Conservation (phyloP, 2,113 vertebrate species). For the Dipodomys ordii region DNA sequence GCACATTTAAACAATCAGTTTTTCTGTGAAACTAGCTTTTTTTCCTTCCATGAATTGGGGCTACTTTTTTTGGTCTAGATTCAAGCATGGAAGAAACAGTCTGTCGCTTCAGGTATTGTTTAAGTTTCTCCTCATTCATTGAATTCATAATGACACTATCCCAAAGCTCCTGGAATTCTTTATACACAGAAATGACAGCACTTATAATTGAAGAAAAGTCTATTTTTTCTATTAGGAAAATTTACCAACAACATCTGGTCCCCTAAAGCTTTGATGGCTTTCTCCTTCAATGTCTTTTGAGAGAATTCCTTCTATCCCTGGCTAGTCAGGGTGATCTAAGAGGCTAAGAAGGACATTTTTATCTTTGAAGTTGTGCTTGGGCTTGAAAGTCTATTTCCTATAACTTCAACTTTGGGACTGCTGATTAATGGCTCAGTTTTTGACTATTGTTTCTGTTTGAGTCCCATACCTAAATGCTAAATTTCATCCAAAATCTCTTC, state of each 20-base stretch:
- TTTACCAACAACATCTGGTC: slow-evolving; percentile 98
- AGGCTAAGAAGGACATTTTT: slow-evolving; percentile 96
- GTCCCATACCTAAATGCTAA: slow-evolving; percentile 97
- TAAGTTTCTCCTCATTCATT: slow-evolving; percentile 98
- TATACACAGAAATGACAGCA: slow-evolving; percentile 97
- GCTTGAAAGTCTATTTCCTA: slow-evolving; percentile 97
- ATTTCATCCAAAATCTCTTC: slow-evolving; percentile 99
- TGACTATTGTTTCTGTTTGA: slow-evolving; percentile 99
- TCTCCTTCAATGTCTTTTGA: slow-evolving; percentile 97
- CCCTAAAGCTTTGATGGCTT: slow-evolving; percentile 97
- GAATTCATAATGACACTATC: slow-evolving; percentile 97
- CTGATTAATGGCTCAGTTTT: slow-evolving; percentile 95
- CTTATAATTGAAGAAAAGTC: slow-evolving; percentile 98
- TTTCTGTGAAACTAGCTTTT: slow-evolving; percentile 93
- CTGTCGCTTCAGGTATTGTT: slow-evolving; percentile 98
- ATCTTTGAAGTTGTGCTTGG: slow-evolving; percentile 97
- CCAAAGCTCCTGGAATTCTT: slow-evolving; percentile 99
- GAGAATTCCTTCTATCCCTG: slow-evolving; percentile 92
- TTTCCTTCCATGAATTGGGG: slow-evolving; percentile 95
- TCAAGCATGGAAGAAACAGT: slow-evolving; percentile 99
- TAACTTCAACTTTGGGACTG: slow-evolving; percentile 97
- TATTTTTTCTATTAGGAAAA: slow-evolving; percentile 97
- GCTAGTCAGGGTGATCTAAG: slow-evolving; percentile 97
- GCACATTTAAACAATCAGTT: slow-evolving; percentile 93
- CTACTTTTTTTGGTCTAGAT: slow-evolving; percentile 96